phyloP scores from a whole-genome alignment of 2,113 vertebrate genomes.

The Jacana jacana region DNA sequence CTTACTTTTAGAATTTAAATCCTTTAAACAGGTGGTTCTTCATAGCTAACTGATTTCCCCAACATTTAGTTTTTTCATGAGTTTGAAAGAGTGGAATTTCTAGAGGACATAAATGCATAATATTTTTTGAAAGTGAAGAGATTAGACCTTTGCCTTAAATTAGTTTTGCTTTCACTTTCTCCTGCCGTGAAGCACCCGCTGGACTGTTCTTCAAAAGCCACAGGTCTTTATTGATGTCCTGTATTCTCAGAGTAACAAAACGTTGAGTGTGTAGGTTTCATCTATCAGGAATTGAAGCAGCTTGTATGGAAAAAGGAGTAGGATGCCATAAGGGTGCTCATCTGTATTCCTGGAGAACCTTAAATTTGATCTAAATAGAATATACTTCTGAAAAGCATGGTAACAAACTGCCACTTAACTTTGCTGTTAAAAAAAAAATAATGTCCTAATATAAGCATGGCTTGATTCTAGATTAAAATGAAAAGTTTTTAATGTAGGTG shows the following conservation, averaged over 20 bases:
- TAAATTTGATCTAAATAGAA: neutral
- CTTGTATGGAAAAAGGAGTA: neutral
- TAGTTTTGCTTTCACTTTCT: neutral
- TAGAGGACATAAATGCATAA: neutral
- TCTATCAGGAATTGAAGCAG: neutral
- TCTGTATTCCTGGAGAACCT: neutral
- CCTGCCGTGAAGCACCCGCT: neutral
- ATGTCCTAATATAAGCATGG: neutral
- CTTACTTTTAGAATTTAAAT: neutral
- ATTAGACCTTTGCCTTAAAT: neutral
- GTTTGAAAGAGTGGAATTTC: neutral
- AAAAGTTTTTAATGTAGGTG: neutral
- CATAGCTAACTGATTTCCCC: neutral
- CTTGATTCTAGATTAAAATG: neutral
- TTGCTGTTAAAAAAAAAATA: neutral
- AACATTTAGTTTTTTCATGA: neutral
- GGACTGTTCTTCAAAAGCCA: neutral
- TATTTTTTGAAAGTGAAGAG: neutral
- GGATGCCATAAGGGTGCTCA: neutral
- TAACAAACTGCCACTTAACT: neutral
- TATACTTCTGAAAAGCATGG: neutral
- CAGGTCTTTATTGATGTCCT: neutral
- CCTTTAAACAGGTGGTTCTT: neutral
- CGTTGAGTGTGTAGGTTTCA: neutral
- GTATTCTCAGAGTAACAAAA: neutral